Percentiles rank a stretch among this genome's conserved stretches.
These are phyloP conservation scores for Philonicus albiceps DNA, from an alignment of 2,888 invertebrate genomes.

Conservation along the genomic window DNA sequence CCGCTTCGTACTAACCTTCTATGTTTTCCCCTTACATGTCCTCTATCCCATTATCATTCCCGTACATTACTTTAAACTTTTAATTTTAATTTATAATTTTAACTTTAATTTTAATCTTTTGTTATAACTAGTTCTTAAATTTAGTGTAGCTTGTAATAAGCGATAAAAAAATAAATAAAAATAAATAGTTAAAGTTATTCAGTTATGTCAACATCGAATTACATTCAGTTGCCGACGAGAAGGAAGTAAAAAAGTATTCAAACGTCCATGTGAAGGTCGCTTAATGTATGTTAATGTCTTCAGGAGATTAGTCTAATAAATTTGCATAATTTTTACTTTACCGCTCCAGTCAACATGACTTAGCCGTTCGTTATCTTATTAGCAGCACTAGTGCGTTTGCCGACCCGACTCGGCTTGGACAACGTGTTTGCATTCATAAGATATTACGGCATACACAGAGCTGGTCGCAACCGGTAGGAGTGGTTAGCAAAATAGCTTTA, in stretches of 20 bases:
- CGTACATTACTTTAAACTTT: no score
- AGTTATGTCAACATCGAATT: neutral
- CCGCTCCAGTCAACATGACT: conserved; percentile 15
- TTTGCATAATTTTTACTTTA: conserved; percentile 31
- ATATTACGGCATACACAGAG: neutral
- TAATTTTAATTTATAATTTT: no score
- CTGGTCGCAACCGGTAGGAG: neutral
- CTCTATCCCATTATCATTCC: no score
- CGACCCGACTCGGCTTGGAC: neutral
- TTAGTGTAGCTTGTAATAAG: no score
- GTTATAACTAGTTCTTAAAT: no score
- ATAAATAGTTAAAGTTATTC: conserved; percentile 18
- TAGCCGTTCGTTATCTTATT: neutral
- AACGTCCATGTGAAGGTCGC: conserved; percentile 27
- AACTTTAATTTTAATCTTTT: no score
- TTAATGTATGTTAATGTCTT: neutral
- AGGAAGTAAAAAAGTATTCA: neutral
- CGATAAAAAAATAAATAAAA: no score
- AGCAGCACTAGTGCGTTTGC: neutral
- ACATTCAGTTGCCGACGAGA: neutral
- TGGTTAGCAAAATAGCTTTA: conserved; percentile 16
- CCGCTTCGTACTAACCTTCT: no score
- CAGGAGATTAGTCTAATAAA: conserved; percentile 23
- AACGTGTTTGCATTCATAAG: neutral
- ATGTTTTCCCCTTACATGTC: no score